These are phyloP conservation scores for Capreolus pygargus DNA, from an alignment of 2,113 vertebrate genomes.

Conservation along the genomic window DNA sequence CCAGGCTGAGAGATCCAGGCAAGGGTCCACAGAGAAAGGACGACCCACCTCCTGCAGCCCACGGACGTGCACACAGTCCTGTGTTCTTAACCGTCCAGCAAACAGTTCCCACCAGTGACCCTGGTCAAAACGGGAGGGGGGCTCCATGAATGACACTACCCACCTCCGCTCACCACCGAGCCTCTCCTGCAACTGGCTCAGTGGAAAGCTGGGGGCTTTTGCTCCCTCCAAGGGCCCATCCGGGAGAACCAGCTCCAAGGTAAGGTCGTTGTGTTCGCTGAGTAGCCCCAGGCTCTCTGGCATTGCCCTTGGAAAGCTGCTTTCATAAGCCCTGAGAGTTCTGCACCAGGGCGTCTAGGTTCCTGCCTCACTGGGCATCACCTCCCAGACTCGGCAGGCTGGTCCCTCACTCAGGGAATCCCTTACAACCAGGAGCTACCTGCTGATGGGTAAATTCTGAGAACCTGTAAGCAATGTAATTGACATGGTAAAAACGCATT, in stretches of 20 bases:
- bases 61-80: accelerated
- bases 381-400: background rate
- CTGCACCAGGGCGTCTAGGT: background rate
- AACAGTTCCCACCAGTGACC: background rate
- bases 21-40: background rate
- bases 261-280: background rate
- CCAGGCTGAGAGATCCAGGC: background rate
- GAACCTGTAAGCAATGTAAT: background rate
- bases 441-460: background rate
- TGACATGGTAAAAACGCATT: background rate
- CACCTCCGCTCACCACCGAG: background rate
- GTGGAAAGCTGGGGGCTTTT: background rate
- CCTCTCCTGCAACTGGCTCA: background rate
- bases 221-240: background rate
- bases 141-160: background rate
- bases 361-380: background rate
- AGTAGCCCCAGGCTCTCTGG: background rate
- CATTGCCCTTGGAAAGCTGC: background rate
- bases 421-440: background rate
- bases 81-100: background rate
- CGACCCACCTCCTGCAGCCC: accelerated
- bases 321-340: background rate
- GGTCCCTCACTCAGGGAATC: background rate
- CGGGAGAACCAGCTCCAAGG: background rate
- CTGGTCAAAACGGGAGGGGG: background rate